phyloP scores from a whole-genome alignment of 1,140 invertebrate genomes.

The Prorops nasuta region DNA sequence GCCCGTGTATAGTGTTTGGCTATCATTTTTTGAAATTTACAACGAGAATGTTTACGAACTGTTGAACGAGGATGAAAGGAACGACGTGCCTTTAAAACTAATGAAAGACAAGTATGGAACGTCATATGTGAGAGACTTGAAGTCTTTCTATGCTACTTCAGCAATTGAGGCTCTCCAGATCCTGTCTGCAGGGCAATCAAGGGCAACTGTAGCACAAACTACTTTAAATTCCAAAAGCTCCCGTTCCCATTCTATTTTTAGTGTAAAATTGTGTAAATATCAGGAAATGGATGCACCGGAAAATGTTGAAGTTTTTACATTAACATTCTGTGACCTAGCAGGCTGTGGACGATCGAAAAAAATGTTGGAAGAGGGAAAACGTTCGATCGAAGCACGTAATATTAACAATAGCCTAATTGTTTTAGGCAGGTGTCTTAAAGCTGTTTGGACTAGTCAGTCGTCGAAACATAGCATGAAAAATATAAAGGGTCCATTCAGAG shows the following conservation, averaged over 20 bases:
- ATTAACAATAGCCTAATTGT: constrained; percentile 87
- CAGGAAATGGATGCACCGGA: constrained; percentile 20
- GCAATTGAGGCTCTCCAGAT: constrained; percentile 77
- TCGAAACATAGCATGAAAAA: constrained; percentile 36
- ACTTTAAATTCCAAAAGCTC: constrained; percentile 77
- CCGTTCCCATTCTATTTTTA: constrained; percentile 82
- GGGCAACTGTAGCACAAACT: constrained; percentile 74
- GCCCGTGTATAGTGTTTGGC: constrained; percentile 63
- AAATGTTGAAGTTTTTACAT: constrained; percentile 34
- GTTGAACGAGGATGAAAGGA: constrained; percentile 50
- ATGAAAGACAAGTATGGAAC: constrained; percentile 63
- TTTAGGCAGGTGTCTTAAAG: constrained; percentile 77
- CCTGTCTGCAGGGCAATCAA: constrained; percentile 71
- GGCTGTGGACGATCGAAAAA: constrained; percentile 79
- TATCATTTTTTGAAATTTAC: constrained; percentile 89
- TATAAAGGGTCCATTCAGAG: constrained; percentile 55
- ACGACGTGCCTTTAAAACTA: constrained; percentile 56
- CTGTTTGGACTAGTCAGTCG: constrained; percentile 30
- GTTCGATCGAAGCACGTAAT: constrained; percentile 77
- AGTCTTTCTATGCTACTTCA: constrained; percentile 68
- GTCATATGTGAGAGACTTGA: constrained; percentile 73
- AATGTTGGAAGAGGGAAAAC: constrained; percentile 68
- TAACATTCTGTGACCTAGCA: constrained; percentile 86
- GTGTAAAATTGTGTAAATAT: constrained; percentile 68
- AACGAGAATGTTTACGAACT: constrained; percentile 89